A percentile compares a stretch with the other conserved stretches of the same genome.
phyloP scores from a whole-genome alignment of 2,113 vertebrate genomes.

The Stigmatopora nigra region DNA sequence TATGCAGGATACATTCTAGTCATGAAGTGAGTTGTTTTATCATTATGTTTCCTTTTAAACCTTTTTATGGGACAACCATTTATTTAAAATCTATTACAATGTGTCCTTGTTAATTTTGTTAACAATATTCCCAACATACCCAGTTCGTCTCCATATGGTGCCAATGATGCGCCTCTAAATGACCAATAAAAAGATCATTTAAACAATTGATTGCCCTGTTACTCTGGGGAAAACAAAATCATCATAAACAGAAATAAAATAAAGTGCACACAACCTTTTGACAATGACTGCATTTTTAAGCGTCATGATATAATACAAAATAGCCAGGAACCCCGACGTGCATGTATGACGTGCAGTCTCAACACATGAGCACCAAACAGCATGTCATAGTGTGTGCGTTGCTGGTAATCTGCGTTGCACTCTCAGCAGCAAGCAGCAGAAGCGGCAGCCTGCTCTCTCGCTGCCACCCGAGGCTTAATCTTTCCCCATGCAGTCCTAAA shows the following conservation, averaged over 20 bases:
- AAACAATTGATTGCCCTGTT: neutral
- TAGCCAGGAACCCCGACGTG: conserved; percentile 2
- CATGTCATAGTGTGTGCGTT: conserved; percentile 20
- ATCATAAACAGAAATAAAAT: neutral
- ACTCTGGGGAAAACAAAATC: neutral
- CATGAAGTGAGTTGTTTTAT: conserved; percentile 84
- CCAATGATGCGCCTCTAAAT: neutral
- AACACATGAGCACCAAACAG: conserved; percentile 3
- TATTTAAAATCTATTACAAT: neutral
- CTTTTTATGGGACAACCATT: neutral
- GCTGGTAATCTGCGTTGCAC: conserved; percentile 48
- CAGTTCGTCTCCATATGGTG: neutral
- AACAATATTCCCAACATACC: neutral
- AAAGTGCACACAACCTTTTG: neutral
- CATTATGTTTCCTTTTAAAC: neutral
- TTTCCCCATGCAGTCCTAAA: conserved; percentile 47
- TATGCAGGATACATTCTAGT: conserved; percentile 91
- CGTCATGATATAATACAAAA: neutral
- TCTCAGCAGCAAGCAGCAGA: conserved; percentile 36
- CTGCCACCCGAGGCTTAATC: conserved; percentile 56
- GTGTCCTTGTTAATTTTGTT: neutral
- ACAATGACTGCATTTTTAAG: neutral
- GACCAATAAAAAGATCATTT: neutral
- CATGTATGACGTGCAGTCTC: neutral
- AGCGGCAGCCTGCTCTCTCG: conserved; percentile 44